These are phyloP conservation scores for Dendropsophus ebraccatus DNA, from an alignment of 2,113 vertebrate species.

Conservation along the genomic window DNA sequence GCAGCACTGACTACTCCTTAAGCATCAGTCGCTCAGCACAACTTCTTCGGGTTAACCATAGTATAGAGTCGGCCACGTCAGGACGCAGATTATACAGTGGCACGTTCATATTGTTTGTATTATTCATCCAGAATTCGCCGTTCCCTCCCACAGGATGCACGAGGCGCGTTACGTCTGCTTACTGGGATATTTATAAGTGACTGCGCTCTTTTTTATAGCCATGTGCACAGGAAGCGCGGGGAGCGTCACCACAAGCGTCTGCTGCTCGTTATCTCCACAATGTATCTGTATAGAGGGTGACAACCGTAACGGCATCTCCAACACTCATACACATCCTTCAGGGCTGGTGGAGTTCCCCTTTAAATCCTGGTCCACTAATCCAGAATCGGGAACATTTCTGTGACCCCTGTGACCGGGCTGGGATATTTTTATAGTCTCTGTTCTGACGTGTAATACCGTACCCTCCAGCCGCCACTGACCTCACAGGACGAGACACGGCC, in stretches of 20 bases:
- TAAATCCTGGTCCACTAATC: too few species aligned
- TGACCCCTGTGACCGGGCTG: neutral
- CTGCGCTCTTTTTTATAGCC: neutral
- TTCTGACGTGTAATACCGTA: neutral
- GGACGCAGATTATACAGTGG: too few species aligned
- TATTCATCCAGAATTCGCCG: neutral
- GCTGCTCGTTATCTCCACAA: neutral
- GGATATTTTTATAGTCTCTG: neutral
- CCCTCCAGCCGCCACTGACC: neutral
- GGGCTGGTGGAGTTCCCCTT: too few species aligned
- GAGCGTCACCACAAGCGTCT: neutral
- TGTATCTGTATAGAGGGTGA: neutral
- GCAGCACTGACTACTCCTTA: too few species aligned
- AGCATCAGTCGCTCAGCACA: too few species aligned
- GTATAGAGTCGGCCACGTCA: neutral
- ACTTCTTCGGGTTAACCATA: neutral
- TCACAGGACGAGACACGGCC: neutral
- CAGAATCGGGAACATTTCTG: neutral
- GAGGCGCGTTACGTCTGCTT: neutral
- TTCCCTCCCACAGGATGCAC: slow-evolving; percentile 5
- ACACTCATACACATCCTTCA: neutral
- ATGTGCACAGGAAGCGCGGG: slow-evolving; percentile 9
- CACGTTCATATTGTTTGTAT: too few species aligned
- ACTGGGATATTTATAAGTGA: neutral
- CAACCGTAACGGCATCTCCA: too few species aligned